Conservation (phyloP, 2,888 invertebrate species). For the Crematogaster levior region DNA sequence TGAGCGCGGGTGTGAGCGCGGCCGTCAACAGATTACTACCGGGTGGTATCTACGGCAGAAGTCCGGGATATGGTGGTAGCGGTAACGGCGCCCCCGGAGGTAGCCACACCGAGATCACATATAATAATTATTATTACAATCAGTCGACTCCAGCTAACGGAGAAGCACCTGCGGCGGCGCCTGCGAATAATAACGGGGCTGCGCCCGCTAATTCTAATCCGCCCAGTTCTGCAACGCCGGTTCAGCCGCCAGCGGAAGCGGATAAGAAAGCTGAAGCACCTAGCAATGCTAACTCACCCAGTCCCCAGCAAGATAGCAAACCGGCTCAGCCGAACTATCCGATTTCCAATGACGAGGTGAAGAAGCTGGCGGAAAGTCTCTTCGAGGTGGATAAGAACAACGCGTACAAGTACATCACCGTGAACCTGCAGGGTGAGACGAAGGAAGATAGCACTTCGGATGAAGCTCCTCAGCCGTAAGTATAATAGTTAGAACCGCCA, state of each 20-base stretch:
- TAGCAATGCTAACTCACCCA: constrained; percentile 48
- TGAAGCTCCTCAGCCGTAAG: constrained; percentile 92
- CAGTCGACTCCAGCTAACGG: constrained; percentile 64
- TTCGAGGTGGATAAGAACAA: constrained; percentile 91
- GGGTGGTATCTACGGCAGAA: constrained; percentile 73
- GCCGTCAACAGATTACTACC: constrained; percentile 82
- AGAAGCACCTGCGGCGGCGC: constrained; percentile 51
- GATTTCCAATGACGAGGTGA: constrained; percentile 89
- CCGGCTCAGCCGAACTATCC: constrained; percentile 81
- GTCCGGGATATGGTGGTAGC: constrained; percentile 65
- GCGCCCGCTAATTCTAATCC: constrained; percentile 38
- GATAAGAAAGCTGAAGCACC: constrained; percentile 42
- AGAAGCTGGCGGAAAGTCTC: constrained; percentile 90
- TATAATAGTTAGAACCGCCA: constrained; percentile 66
- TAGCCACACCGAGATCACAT: constrained; percentile 81
- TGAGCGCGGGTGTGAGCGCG: constrained; percentile 83
- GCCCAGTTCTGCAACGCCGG: constrained; percentile 8
- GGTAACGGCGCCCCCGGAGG: neutral
- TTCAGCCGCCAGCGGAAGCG: constrained; percentile 57
- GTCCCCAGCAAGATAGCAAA: constrained; percentile 57
- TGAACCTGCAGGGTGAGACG: constrained; percentile 92
- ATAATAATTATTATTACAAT: constrained; percentile 84
- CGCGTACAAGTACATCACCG: constrained; percentile 89
- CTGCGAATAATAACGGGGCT: constrained; percentile 42
- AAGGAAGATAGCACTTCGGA: constrained; percentile 90